Conservation (phyloP, 2,888 invertebrate genomes). For the Unio pictorum region DNA sequence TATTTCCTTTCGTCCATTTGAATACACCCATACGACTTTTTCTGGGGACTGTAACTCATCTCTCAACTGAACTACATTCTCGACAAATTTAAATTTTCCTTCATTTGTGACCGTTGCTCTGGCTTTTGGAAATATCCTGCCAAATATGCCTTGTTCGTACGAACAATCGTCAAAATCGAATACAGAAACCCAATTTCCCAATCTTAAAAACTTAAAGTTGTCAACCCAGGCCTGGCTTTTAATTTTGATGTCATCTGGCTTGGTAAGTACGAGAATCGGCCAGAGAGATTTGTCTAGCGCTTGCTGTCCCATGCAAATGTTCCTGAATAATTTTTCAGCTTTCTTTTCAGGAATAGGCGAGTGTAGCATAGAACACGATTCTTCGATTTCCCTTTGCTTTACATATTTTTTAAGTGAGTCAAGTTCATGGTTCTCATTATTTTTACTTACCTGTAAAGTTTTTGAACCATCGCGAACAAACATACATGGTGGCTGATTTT, state of each 20-base stretch:
- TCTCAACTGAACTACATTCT: no score
- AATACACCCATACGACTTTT: conserved; percentile 14
- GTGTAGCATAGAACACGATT: background rate
- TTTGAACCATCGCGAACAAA: no score
- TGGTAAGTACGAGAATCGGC: conserved; percentile 7
- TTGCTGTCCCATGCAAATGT: conserved; percentile 5
- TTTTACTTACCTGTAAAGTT: no score
- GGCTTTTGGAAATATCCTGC: no score
- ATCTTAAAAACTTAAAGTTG: conserved; percentile 6
- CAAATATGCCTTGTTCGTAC: conserved; percentile 7
- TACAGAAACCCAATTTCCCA: conserved; percentile 4
- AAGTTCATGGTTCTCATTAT: no score
- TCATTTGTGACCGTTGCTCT: no score
- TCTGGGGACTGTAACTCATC: no score
- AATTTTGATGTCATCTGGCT: conserved; percentile 9
- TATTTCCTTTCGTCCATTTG: conserved; percentile 9
- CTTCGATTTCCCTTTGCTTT: background rate
- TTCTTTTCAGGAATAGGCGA: background rate
- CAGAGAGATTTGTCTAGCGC: conserved; percentile 10
- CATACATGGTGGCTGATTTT: background rate
- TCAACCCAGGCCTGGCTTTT: background rate
- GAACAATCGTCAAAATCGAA: conserved; percentile 17
- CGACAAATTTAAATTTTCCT: no score
- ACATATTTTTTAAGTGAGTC: no score
- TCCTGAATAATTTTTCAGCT: conserved; percentile 3